Conservation (phyloP, 2,113 vertebrate species). For the Erythrolamprus reginae region DNA sequence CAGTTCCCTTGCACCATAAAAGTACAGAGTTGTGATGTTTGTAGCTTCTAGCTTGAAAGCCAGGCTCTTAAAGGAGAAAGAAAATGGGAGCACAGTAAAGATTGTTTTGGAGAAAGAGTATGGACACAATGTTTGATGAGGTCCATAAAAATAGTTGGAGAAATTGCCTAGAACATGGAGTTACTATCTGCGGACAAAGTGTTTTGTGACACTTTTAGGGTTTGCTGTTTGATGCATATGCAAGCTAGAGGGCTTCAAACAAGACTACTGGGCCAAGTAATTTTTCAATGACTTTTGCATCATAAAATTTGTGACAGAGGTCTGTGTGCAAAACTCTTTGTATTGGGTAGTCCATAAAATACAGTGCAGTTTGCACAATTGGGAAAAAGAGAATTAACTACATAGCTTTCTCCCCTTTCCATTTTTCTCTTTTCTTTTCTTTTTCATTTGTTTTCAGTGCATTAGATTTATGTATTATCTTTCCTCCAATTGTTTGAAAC, state of each 20-base stretch:
- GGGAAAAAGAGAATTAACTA: not conserved
- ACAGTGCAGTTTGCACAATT: not conserved
- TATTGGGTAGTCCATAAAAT: not conserved
- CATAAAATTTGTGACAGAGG: not conserved
- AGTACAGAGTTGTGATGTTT: not conserved
- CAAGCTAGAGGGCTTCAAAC: not conserved
- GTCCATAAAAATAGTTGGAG: not conserved
- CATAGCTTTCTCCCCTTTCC: not conserved
- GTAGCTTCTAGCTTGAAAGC: slow-evolving; percentile 43
- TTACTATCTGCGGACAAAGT: not conserved
- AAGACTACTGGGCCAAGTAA: not conserved
- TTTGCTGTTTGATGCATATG: not conserved
- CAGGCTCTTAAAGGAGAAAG: slow-evolving; percentile 36
- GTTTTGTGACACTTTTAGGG: not conserved
- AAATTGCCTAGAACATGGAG: not conserved
- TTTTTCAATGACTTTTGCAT: not conserved
- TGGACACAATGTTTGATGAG: slow-evolving; percentile 22
- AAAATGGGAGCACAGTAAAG: slow-evolving; percentile 15
- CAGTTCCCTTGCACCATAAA: slow-evolving; percentile 14
- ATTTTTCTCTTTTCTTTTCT: not conserved
- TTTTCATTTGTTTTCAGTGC: not conserved
- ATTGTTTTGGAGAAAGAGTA: not conserved
- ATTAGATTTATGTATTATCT: not conserved
- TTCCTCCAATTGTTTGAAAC: not conserved
- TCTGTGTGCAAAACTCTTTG: not conserved